Conservation (phyloP, 2,113 vertebrate species). For the Anolis sagrei region DNA sequence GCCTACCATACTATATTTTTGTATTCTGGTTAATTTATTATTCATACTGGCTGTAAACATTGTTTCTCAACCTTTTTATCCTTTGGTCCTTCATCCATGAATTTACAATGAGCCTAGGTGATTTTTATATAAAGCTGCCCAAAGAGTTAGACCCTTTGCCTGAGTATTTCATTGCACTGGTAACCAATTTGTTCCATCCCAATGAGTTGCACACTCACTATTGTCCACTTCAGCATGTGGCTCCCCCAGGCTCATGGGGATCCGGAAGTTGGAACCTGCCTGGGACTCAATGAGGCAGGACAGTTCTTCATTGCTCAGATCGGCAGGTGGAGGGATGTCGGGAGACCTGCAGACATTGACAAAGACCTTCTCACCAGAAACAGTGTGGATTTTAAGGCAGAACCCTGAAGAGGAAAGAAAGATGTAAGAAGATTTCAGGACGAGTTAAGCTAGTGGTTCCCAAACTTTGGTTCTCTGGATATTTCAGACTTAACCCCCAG, state of each 20-base stretch:
- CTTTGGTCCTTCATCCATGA: too few relatives aligned
- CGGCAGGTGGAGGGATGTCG: slow-evolving; percentile 83
- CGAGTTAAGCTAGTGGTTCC: too few relatives aligned
- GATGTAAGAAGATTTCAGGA: neutral
- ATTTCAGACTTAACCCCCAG: too few relatives aligned
- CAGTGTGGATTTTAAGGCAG: slow-evolving; percentile 84
- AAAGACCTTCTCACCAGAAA: slow-evolving; percentile 82
- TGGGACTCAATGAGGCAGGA: slow-evolving; percentile 87
- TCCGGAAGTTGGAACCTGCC: slow-evolving; percentile 83
- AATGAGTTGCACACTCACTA: slow-evolving; percentile 71
- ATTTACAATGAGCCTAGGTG: too few relatives aligned
- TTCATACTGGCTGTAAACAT: neutral
- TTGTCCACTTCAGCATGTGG: slow-evolving; percentile 88
- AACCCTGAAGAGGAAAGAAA: slow-evolving; percentile 74
- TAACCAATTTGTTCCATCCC: neutral
- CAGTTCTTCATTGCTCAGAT: slow-evolving; percentile 82
- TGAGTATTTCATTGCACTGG: too few relatives aligned
- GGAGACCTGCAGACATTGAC: slow-evolving; percentile 88
- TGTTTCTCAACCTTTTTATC: neutral
- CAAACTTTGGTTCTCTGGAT: too few relatives aligned
- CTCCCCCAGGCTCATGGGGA: slow-evolving; percentile 93
- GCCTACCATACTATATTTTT: too few relatives aligned
- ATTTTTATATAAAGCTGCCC: neutral
- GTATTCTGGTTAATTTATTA: neutral
- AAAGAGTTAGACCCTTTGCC: neutral